Base-by-base conservation (phyloP, 2,888 invertebrate genomes). In the Hemistola chrysoprasaria region DNA sequence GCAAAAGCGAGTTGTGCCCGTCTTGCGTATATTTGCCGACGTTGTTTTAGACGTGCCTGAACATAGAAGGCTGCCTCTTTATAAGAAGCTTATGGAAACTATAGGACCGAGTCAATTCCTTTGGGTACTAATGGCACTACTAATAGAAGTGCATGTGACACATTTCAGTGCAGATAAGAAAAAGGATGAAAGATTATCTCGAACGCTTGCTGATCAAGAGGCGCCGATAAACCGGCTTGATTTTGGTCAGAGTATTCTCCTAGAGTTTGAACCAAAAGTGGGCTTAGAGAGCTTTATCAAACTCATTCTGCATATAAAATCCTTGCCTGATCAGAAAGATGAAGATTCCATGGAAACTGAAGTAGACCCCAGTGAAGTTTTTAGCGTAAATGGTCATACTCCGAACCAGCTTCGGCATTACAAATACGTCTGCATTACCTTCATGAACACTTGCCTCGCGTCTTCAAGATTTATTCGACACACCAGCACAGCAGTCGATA, bases 31-130 rank as follows among this genome's bases (percentile, higher is more conserved):
- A 28, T 99, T 99, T 74, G 95, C 97, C 0, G 95, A 96, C 62
- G 96, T 97, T 0, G 91, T 98, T 27, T 89, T 95, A 0, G 97
- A 99, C 77, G 96, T 99, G 8, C 98, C 99, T 0, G 95, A 96
- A 59, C 99, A 99, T 76, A 91, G 99, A 27, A 90, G 97, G 38
- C 80, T 94, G 38, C 94, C 95, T 0, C 82, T 98, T 0, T 97
- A 97, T 50, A 90, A 90, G 21, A 95, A 95, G 58, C 86, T 98
- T 1, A 81, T 98, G n/a, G 90, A 92, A 21, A 94, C 95, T 0
- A 84, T 98, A 0, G 91, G 91, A 4, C 78, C 91, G 0, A 85
- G 90, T 42, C 86, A 92, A 37, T 92, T 93, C 69, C 80, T 95
- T 0, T 93, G 95, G 91, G 79, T 93, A 7, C 95, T 95, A 61